Evolutionary conservation across 2,797 vertebrate genomes (phyloP), one percentile per base, ranked within the genome.

Genomic region (Podarcis siculus): DNA sequence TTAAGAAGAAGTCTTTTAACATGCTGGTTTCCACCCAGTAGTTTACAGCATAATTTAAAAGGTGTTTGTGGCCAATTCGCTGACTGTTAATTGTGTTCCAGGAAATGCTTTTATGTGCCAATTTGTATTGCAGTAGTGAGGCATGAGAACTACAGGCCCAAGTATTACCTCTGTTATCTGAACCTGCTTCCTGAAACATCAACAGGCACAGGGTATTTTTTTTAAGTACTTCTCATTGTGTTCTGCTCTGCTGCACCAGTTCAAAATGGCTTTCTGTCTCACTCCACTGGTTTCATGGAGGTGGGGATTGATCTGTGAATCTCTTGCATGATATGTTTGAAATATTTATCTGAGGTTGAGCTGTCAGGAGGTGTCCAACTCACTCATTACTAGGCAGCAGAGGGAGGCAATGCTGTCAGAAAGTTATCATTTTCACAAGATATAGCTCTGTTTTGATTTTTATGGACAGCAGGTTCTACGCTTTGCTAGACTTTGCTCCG

Each of bases 291-390:
- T 88, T 95, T 96, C 92, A 67, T 91, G 93, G 93, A 95, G 94
- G 94, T 95, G 85, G 86, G 89, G 93, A 94, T 92, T 95, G 95
- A 96, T 96, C 95, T 95, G 89, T 93, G 95, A 96, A 95, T 95
- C 95, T 95, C 93, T 95, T 96, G 92, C 91, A 96, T 93, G 94
- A 61, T 94, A 89, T 78, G 92, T 95, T 91, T 96, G 93, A 96
- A 96, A 95, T 95, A 95, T 95, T 96, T 96, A 95, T 95, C 89
- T 92, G 90, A 94, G 93, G 92, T 39, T 91, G 79, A 95, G 83
- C 91, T 95, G 92, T 96, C 95, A 96, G 93, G 86, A 95, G 91
- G 89, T 96, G 91, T 94, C 95, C 95, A 94, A 87, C 85, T 95
- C 91, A 81, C 73, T 96, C 93, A 95, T 96, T 96, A 93, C 90